phyloP scores from a whole-genome alignment of 2,113 vertebrate genomes.

The Mirza zaza region DNA sequence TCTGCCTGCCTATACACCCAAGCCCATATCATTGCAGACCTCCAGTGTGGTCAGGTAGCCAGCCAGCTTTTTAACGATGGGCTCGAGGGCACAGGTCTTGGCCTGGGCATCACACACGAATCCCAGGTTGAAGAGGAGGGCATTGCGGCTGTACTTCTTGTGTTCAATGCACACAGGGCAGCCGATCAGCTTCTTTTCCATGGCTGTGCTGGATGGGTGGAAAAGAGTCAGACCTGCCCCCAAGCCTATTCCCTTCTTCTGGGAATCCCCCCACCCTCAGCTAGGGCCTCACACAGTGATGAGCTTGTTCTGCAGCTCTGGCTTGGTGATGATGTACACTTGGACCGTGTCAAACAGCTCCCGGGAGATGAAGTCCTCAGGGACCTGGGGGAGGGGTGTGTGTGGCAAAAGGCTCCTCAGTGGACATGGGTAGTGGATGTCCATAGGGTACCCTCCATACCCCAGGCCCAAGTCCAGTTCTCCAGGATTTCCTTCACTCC shows the following conservation, averaged over 20 bases:
- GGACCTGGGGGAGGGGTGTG: slow-evolving; percentile 87
- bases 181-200: slow-evolving; percentile 98
- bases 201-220: slow-evolving; percentile 89
- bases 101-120: slow-evolving; percentile 95
- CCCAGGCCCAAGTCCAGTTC: neutral
- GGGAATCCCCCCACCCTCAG: rapidly evolving
- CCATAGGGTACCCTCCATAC: neutral
- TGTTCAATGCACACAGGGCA: slow-evolving; percentile 98
- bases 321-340: slow-evolving; percentile 99
- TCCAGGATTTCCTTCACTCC: neutral
- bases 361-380: slow-evolving; percentile 97
- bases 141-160: slow-evolving; percentile 98
- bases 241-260: neutral
- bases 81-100: slow-evolving; percentile 96
- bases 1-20: slow-evolving; percentile 43
- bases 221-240: slow-evolving; percentile 27
- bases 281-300: slow-evolving; percentile 95
- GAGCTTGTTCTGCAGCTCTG: slow-evolving; percentile 98
- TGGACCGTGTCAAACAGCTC: slow-evolving; percentile 99
- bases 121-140: slow-evolving; percentile 97
- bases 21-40: slow-evolving; percentile 82
- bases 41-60: slow-evolving; percentile 97
- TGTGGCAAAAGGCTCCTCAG: neutral
- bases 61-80: slow-evolving; percentile 97
- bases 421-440: no score